Percentiles rank a stretch among this genome's conserved stretches.
Conservation (phyloP, 1,140 invertebrate species). For the Aphidius gifuensis region DNA sequence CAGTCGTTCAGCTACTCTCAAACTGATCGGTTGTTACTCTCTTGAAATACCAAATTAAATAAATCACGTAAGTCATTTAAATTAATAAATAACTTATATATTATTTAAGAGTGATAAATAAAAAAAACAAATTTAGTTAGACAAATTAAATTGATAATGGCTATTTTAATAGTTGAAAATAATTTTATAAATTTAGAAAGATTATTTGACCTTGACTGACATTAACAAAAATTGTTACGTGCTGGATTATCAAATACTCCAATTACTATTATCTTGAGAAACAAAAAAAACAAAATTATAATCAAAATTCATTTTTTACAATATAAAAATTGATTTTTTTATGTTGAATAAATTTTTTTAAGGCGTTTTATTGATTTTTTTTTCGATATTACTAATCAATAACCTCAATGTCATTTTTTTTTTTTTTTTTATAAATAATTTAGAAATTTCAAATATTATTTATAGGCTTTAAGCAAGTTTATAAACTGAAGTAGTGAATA, state of each 20-base stretch:
- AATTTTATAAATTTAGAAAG: conserved; percentile 12
- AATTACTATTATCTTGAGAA: too few species aligned
- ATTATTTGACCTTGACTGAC: conserved; percentile 40
- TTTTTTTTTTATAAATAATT: not conserved
- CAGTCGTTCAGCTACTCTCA: too few species aligned
- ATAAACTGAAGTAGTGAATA: not conserved
- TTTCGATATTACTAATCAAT: not conserved
- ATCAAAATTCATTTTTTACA: too few species aligned
- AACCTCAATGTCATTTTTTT: not conserved
- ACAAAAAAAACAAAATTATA: too few species aligned
- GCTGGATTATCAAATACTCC: too few species aligned
- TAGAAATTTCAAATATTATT: not conserved
- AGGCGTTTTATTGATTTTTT: not conserved
- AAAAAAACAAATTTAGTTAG: conserved; percentile 5
- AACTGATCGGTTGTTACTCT: too few species aligned
- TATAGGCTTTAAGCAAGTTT: not conserved
- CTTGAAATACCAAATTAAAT: too few species aligned
- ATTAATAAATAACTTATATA: too few species aligned
- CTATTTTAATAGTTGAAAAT: not conserved
- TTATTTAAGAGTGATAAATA: not conserved
- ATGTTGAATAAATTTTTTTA: not conserved
- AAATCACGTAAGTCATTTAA: too few species aligned
- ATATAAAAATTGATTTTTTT: not conserved
- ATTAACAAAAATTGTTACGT: conserved; percentile 25
- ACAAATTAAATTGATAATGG: too few species aligned